Percentiles rank a stretch among this genome's conserved stretches.
phyloP scores from a whole-genome alignment of 2,113 vertebrate species.

The Alligator sinensis region DNA sequence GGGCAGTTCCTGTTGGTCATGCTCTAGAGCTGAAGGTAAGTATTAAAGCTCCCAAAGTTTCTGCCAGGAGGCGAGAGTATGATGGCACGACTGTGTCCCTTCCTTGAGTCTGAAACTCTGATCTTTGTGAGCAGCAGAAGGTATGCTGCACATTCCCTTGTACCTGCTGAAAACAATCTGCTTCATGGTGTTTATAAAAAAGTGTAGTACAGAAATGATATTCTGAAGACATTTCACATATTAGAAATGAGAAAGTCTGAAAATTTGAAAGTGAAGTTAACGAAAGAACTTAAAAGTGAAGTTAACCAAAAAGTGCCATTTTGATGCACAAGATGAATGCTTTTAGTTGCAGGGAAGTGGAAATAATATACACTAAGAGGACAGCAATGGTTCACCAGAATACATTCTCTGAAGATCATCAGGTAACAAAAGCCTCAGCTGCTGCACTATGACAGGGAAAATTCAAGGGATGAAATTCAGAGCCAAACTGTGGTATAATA shows the following conservation, averaged over 20 bases:
- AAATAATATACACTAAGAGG: neutral
- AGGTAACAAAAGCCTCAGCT: neutral
- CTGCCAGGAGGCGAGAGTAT: neutral
- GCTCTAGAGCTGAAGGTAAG: neutral
- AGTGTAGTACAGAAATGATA: neutral
- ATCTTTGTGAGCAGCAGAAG: neutral
- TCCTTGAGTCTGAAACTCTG: neutral
- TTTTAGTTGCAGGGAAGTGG: neutral
- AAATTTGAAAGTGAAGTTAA: constrained; percentile 31
- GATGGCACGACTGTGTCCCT: neutral
- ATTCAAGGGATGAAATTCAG: neutral
- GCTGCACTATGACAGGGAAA: neutral
- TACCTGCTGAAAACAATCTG: neutral
- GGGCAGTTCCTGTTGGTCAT: neutral
- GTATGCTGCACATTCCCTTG: neutral
- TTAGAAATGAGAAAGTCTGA: constrained; percentile 22
- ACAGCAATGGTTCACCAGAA: neutral
- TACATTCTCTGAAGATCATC: neutral
- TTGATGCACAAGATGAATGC: neutral
- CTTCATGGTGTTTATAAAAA: neutral
- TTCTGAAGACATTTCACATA: neutral
- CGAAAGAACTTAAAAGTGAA: constrained; percentile 29
- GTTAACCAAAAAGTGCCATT: neutral
- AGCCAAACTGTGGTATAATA: neutral
- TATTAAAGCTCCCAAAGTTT: neutral